Base-by-base conservation (phyloP, 2,797 vertebrate species). In the Leptodactylus fallax region DNA sequence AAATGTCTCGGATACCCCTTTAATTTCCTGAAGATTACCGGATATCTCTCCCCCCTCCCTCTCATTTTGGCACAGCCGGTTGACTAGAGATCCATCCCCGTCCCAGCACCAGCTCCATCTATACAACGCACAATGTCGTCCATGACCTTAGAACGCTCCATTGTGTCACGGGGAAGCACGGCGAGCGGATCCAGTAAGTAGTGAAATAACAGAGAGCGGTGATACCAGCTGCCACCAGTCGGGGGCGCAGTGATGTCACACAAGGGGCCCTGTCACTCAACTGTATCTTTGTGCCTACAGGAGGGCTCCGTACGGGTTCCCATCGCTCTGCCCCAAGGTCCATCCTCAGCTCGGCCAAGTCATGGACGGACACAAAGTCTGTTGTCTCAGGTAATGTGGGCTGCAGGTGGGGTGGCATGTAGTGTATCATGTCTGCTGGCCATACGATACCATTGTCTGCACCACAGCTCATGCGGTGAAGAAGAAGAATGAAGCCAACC, bases 401-500 rank as follows among this genome's bases (percentile, higher is more conserved):
- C 11, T 76, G 12, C 45, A 53, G n/a, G 11, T 23, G 23, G 11
- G 76, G 60, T 55, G 23, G 8, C 4, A 8, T 19, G 58, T 25
- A 12, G 6, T 61, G 13, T 25, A 5, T n/a, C 12, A 7, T 23
- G n/a, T 3, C n/a, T n/a, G 23, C 21, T 5, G 7, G n/a, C 45
- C 1, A 19, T 0, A 11, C 27, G 6, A 21, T 51, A 10, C 8
- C 9, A 17, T 8, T 12, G 3, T 45, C 19, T 13, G 14, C 56
- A 17, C 81, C 86, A 83, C 0, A 9, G n/a, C 21, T 12, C 6
- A 51, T 69, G 81, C n/a, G 65, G 90, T 0, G 74, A 81, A 53
- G 86, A 90, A 79, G 58, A 58, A 76, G 85, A 90, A 79, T 51
- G 55, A 74, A 74, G 87, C 88, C 89, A 97, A 97, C 55, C 97